Evolutionary conservation across 2,888 invertebrate genomes (phyloP), one percentile per base, ranked within the genome.

Genomic region (Lagria hirta): DNA sequence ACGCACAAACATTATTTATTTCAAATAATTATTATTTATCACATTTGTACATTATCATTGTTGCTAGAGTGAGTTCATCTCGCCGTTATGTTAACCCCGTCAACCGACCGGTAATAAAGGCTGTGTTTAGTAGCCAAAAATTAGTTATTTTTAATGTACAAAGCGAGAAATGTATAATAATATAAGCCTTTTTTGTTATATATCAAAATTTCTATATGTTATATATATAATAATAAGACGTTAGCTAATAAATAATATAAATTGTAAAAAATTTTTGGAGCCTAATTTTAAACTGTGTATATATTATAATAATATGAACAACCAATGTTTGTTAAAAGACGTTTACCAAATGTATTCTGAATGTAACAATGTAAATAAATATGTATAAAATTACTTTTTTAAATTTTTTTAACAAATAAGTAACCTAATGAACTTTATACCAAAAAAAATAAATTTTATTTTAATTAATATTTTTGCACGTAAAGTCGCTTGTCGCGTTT

Each of bases 51-150:
- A 37, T 29, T 36, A 3, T 34, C 36, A 36, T 36, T 5, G 17
- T 32, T 12, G 8, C 16, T 10, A 23, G 35, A 15, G 14, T 18
- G 10, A 6, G 16, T 10, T 10, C 24, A 2, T 17, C 14, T 20
- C 32, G 15, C 8, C n/a, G n/a, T n/a, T n/a, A n/a, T n/a, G n/a
- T n/a, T n/a, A n/a, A n/a, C n/a, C n/a, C n/a, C n/a, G n/a, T n/a
- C n/a, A n/a, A n/a, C n/a, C 32, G 26, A 35, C 35, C 37, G 37
- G 41, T 32, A 58, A 54, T 55, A 51, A 60, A 52, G 60, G 60
- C 60, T 60, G 60, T 60, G 60, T 57, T 55, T 33, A 46, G 53
- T 60, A 60, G 58, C 60, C 60, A 60, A 60, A 58, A 57, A 35
- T 45, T 44, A 44, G 44, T 41, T 44, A 29, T 21, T 27, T 36